Conservation (phyloP, 2,113 vertebrate species). For the Erythrocercus mccallii region DNA sequence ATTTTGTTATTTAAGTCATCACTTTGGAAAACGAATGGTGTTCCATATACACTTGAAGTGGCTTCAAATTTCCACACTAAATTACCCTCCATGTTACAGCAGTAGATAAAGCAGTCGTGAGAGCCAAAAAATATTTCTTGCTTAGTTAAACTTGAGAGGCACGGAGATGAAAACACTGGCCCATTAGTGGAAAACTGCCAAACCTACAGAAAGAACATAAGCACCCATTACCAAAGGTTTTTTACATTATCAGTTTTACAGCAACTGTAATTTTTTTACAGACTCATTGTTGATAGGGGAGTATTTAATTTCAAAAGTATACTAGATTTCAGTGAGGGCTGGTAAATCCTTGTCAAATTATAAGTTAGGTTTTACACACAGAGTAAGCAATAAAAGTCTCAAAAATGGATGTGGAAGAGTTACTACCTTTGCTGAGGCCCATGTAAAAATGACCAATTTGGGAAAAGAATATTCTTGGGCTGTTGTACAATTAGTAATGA, state of each 20-base stretch:
- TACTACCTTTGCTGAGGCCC: neutral
- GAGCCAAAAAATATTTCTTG: constrained; percentile 87
- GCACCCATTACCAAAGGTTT: neutral
- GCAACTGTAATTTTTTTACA: neutral
- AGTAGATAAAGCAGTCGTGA: constrained; percentile 86
- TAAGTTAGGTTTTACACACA: neutral
- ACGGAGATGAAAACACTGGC: constrained; percentile 92
- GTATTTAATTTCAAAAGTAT: neutral
- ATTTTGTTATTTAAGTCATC: constrained; percentile 20
- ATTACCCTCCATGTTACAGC: constrained; percentile 78
- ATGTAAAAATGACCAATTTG: accelerated
- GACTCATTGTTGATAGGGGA: neutral
- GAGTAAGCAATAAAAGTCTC: neutral
- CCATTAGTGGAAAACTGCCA: constrained; percentile 85
- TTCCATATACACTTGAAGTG: constrained; percentile 83
- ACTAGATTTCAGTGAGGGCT: neutral
- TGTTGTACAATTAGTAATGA: neutral
- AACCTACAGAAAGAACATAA: constrained; percentile 70
- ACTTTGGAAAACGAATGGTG: constrained; percentile 82
- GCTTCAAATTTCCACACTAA: constrained; percentile 86
- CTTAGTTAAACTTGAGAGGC: constrained; percentile 70
- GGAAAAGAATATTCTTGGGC: neutral
- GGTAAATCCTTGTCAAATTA: neutral
- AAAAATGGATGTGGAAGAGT: neutral
- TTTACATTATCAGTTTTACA: neutral